phyloP scores from a whole-genome alignment of 2,888 invertebrate species.

The Drosophila diplacantha region DNA sequence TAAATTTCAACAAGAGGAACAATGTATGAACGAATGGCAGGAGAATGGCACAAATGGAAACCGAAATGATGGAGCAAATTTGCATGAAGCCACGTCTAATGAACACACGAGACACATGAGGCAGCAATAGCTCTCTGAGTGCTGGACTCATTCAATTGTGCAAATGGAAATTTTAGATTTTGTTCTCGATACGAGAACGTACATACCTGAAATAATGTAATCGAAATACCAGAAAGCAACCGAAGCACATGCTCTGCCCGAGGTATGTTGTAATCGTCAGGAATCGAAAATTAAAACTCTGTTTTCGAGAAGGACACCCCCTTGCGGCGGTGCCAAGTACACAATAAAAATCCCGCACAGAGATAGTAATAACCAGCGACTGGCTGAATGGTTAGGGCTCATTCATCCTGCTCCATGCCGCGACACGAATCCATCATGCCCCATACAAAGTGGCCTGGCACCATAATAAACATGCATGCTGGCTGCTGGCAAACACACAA shows the following conservation, averaged over 20 bases:
- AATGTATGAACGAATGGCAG: not conserved
- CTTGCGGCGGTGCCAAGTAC: slow-evolving; percentile 1
- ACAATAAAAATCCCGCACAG: slow-evolving; percentile 12
- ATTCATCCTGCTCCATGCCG: slow-evolving; percentile 20
- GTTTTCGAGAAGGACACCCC: not conserved
- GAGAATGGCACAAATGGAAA: slow-evolving; percentile 39
- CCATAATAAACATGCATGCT: slow-evolving; percentile 14
- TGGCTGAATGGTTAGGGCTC: slow-evolving; percentile 11
- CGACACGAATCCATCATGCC: slow-evolving; percentile 34
- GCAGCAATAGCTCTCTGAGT: slow-evolving; percentile 4
- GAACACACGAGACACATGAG: slow-evolving; percentile 43
- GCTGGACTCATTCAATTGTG: slow-evolving; percentile 53
- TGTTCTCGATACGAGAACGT: slow-evolving; percentile 44
- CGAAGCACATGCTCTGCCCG: slow-evolving; percentile 5
- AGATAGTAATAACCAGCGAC: slow-evolving; percentile 13
- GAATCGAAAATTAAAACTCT: slow-evolving; percentile 13
- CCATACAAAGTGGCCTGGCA: not conserved
- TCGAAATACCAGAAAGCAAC: not conserved
- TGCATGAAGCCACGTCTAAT: slow-evolving; percentile 56
- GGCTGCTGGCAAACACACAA: slow-evolving; percentile 20
- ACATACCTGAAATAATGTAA: slow-evolving; percentile 1
- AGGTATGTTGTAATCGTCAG: slow-evolving; percentile 11
- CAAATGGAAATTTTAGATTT: slow-evolving; percentile 60
- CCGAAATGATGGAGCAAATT: slow-evolving; percentile 33
- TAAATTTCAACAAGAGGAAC: slow-evolving; percentile 35